These are phyloP conservation scores for Sebastes hopkinsi DNA, from an alignment of 2,797 vertebrate species.

Conservation along the genomic window DNA sequence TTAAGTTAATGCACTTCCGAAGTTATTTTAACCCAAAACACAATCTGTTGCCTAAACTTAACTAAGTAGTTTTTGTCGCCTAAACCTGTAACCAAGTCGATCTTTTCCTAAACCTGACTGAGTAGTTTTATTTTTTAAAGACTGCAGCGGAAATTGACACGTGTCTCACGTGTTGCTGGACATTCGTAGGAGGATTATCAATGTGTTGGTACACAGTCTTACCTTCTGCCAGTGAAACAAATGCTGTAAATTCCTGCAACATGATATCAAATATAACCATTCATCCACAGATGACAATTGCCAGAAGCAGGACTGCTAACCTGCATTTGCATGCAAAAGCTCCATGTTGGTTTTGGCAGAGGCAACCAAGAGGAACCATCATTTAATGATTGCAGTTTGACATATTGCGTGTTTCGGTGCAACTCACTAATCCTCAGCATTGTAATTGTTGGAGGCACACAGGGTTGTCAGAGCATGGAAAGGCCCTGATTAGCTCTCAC, in stretches of 20 bases:
- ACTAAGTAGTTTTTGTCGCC: no score
- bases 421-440: conserved; percentile 62
- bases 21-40: no score
- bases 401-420: conserved; percentile 58
- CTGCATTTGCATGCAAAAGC: conserved; percentile 69
- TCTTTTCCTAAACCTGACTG: no score
- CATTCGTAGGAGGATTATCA: background rate
- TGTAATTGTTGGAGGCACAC: conserved; percentile 62
- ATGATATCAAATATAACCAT: conserved; percentile 40
- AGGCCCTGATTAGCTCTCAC: conserved; percentile 68
- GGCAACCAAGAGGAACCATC: conserved; percentile 63
- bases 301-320: conserved; percentile 16
- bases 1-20: no score
- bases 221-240: conserved; percentile 9
- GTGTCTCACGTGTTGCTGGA: no score
- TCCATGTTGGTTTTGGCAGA: conserved; percentile 48
- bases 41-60: no score
- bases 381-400: conserved; percentile 68
- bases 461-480: conserved; percentile 65
- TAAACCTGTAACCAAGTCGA: no score
- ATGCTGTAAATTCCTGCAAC: conserved; percentile 19
- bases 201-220: background rate
- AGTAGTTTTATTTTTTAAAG: no score
- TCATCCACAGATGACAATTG: conserved; percentile 33
- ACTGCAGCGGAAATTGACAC: no score